Conservation (phyloP, 2,888 invertebrate species). For the Rhogogaster chlorosoma region DNA sequence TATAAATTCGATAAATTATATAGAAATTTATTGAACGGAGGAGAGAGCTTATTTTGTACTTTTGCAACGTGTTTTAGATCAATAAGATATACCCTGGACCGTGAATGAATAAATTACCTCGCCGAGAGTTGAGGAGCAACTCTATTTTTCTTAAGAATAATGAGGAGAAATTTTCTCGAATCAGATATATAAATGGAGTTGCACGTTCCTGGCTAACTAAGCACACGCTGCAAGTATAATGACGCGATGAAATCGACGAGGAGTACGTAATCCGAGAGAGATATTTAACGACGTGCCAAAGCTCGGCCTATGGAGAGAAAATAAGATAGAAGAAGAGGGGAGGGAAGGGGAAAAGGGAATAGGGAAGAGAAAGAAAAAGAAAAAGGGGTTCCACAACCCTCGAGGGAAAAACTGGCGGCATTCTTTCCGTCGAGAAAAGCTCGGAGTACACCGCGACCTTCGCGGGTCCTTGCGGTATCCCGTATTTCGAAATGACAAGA, state of each 20-base stretch:
- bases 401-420: conserved; percentile 60
- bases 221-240: conserved; percentile 12
- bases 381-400: conserved; percentile 52
- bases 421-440: conserved; percentile 14
- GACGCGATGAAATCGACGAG: background rate
- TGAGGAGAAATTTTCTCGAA: background rate
- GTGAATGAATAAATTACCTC: background rate
- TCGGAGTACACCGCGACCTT: conserved; percentile 22
- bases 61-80: background rate
- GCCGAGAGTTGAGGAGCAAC: background rate
- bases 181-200: conserved; percentile 12
- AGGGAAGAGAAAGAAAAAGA: background rate
- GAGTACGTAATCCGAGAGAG: background rate
- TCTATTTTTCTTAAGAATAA: background rate
- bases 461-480: conserved; percentile 54
- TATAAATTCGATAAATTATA: background rate
- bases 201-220: background rate
- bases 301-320: conserved; percentile 1
- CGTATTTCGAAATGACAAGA: conserved; percentile 56
- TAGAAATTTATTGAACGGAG: background rate
- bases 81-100: background rate
- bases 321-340: conserved; percentile 20
- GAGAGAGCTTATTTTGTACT: background rate
- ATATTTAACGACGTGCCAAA: conserved; percentile 14
- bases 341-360: background rate